These are phyloP conservation scores for Micrasema minimum DNA, from an alignment of 1,140 invertebrate genomes.

Conservation along the genomic window DNA sequence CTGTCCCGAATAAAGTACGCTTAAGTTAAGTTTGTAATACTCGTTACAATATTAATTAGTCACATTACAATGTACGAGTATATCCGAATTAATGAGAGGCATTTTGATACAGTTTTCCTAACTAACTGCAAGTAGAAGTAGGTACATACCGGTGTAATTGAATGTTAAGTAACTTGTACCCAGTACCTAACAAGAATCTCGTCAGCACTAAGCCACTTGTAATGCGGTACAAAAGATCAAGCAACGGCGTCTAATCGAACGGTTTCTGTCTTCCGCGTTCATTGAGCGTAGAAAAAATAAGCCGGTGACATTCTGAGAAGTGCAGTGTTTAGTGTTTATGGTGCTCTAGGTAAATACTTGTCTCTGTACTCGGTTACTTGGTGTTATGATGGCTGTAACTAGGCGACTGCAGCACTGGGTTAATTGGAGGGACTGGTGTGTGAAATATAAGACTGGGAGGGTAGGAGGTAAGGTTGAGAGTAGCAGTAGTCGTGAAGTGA, in stretches of 20 bases:
- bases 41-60: too few relatives aligned
- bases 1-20: too few relatives aligned
- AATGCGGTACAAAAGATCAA: slow-evolving; percentile 12
- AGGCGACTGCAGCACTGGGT: not conserved
- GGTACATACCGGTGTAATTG: too few relatives aligned
- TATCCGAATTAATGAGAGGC: too few relatives aligned
- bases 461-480: too few relatives aligned
- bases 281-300: slow-evolving; percentile 16
- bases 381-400: slow-evolving; percentile 1
- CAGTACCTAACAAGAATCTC: not conserved
- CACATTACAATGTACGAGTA: too few relatives aligned
- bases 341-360: too few relatives aligned
- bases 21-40: too few relatives aligned
- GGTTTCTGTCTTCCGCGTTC: slow-evolving; percentile 24
- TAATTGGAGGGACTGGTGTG: slow-evolving; percentile 6
- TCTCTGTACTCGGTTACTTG: not conserved
- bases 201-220: not conserved
- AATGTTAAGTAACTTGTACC: not conserved
- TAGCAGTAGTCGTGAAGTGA: too few relatives aligned
- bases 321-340: not conserved
- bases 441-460: not conserved
- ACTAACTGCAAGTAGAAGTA: too few relatives aligned
- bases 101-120: too few relatives aligned
- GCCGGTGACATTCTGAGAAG: slow-evolving; percentile 19
- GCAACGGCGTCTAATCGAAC: slow-evolving; percentile 25